Conservation (phyloP, 64 coral and sea anemone genomes). For the Anthopleura sola region DNA sequence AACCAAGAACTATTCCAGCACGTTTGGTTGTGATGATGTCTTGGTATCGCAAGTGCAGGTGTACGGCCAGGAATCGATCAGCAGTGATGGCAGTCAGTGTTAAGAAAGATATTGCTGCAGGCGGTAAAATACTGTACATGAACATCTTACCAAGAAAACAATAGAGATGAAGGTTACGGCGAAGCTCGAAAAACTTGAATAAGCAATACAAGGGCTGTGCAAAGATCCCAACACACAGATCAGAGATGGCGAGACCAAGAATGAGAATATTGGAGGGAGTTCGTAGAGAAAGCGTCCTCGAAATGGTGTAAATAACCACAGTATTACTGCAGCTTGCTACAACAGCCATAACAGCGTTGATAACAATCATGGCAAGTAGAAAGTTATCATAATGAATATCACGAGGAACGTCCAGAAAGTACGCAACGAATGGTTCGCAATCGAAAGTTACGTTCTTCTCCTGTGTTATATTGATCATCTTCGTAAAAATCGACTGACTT, state of each 20-base stretch:
- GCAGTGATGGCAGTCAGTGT: conserved; percentile 2
- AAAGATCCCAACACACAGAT: not conserved
- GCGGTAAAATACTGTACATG: not conserved
- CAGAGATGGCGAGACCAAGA: not conserved
- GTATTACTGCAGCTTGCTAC: conserved; percentile 2
- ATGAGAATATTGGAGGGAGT: not conserved
- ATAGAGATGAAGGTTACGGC: not conserved
- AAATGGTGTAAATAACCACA: conserved; percentile 9
- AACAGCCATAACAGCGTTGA: not conserved
- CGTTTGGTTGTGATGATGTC: not conserved
- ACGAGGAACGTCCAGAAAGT: not conserved
- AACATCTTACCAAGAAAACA: not conserved
- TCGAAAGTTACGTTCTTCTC: no score
- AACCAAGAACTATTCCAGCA: not conserved
- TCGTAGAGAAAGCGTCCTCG: conserved; percentile 5
- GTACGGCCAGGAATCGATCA: conserved; percentile 10
- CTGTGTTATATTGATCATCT: no score
- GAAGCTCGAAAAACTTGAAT: not conserved
- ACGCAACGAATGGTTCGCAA: not conserved
- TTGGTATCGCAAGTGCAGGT: conserved; percentile 6
- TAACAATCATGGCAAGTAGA: not conserved
- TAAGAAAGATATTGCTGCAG: not conserved
- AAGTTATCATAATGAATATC: not conserved
- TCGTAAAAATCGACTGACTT: no score
- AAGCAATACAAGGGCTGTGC: not conserved